Evolutionary conservation across 2,888 invertebrate species (phyloP).

Genomic region (Tridacna gigas): DNA sequence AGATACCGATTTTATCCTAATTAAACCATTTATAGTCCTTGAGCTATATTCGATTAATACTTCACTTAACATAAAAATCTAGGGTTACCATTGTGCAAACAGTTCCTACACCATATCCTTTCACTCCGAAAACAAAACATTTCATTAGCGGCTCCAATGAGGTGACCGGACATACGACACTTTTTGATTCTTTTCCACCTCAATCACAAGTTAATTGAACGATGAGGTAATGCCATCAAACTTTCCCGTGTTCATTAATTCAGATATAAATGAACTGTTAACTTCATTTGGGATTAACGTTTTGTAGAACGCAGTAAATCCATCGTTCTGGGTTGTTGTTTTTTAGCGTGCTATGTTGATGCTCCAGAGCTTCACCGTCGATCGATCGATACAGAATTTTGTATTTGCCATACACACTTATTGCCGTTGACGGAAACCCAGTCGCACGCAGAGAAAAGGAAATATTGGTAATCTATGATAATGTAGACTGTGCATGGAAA

Average conservation of each 20-base stretch:
- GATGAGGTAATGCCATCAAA: not conserved
- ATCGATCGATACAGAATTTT: conserved; percentile 43
- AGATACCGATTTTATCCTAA: conserved; percentile 4
- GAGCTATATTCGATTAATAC: not conserved
- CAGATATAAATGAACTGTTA: conserved; percentile 9
- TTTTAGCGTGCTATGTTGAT: conserved; percentile 32
- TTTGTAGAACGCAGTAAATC: conserved; percentile 9
- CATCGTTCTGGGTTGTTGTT: conserved; percentile 39
- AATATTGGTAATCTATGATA: conserved; percentile 28
- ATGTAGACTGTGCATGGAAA: too few species aligned
- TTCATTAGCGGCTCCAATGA: conserved; percentile 4
- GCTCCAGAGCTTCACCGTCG: conserved; percentile 30
- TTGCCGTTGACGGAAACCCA: conserved; percentile 24
- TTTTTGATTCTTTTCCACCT: not conserved
- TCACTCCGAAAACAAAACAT: conserved; percentile 10
- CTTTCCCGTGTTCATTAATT: conserved; percentile 12
- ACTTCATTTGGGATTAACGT: conserved; percentile 13
- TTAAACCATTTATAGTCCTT: not conserved
- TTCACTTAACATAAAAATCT: conserved; percentile 13
- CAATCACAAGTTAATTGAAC: conserved; percentile 8
- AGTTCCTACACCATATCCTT: conserved; percentile 7
- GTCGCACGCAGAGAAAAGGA: conserved; percentile 22
- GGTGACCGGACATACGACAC: not conserved
- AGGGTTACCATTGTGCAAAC: conserved; percentile 15
- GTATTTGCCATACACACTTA: conserved; percentile 28